phyloP scores from a whole-genome alignment of 2,113 vertebrate genomes.

The Miniopterus natalensis region DNA sequence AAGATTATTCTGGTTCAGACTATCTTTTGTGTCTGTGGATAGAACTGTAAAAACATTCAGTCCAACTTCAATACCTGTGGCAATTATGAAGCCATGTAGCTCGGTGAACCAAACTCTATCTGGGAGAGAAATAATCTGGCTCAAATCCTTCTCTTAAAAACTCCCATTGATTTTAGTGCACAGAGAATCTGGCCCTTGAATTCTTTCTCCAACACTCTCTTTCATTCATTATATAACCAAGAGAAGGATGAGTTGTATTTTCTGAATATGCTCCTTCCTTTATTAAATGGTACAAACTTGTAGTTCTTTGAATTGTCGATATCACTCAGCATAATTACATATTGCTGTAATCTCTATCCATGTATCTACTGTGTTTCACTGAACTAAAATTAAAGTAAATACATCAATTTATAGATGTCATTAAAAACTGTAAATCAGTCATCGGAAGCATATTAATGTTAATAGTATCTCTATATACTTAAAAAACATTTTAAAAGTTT shows the following conservation, averaged over 20 bases:
- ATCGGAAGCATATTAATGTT: background rate
- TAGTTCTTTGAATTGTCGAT: background rate
- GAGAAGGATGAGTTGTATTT: background rate
- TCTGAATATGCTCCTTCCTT: background rate
- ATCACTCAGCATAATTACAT: background rate
- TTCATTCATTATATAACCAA: background rate
- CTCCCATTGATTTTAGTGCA: background rate
- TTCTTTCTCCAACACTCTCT: background rate
- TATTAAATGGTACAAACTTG: background rate
- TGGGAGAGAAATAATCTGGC: background rate
- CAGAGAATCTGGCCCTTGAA: background rate
- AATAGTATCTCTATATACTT: background rate
- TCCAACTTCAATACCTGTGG: background rate
- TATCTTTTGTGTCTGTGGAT: background rate
- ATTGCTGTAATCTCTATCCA: background rate
- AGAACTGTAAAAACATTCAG: slow-evolving; percentile 32
- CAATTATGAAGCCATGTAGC: slow-evolving; percentile 30
- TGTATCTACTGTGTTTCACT: background rate
- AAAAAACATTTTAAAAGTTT: background rate
- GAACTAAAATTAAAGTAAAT: slow-evolving; percentile 37
- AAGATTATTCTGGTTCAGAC: slow-evolving; percentile 23
- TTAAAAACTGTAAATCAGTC: background rate
- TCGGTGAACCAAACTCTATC: slow-evolving; percentile 12
- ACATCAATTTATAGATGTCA: background rate
- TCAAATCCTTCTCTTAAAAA: background rate